phyloP scores from a whole-genome alignment of 1,140 invertebrate species.

The Drosophila auraria region DNA sequence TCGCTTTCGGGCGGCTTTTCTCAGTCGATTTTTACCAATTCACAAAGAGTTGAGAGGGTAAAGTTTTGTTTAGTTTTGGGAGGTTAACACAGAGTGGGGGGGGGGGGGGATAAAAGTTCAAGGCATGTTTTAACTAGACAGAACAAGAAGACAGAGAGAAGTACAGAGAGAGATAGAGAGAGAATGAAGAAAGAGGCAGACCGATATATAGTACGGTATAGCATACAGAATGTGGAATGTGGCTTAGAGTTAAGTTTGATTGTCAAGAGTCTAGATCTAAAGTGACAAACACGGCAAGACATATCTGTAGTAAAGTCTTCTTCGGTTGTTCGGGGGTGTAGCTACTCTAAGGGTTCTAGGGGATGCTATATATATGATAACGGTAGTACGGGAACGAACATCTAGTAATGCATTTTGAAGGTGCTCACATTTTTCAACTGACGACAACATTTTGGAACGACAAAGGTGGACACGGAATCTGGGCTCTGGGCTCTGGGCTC shows the following conservation, averaged over 20 bases:
- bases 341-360: slow-evolving; percentile 43
- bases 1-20: slow-evolving; percentile 19
- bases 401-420: slow-evolving; percentile 55
- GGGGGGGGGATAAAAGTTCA: slow-evolving; percentile 38
- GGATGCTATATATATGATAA: slow-evolving; percentile 48
- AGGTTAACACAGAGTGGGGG: slow-evolving; percentile 27
- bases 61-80: slow-evolving; percentile 45
- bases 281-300: slow-evolving; percentile 39
- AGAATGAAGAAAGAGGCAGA: slow-evolving; percentile 26
- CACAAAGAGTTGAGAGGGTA: slow-evolving; percentile 38
- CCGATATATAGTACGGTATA: slow-evolving; percentile 10
- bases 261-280: slow-evolving; percentile 44
- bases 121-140: slow-evolving; percentile 45
- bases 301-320: slow-evolving; percentile 5
- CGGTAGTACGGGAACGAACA: slow-evolving; percentile 36
- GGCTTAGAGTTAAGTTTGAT: slow-evolving; percentile 18
- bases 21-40: slow-evolving; percentile 47
- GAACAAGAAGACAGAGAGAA: slow-evolving; percentile 34
- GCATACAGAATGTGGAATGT: slow-evolving; percentile 12
- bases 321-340: neutral
- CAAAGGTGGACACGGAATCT: slow-evolving; percentile 47
- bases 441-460: slow-evolving; percentile 73
- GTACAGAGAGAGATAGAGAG: slow-evolving; percentile 9
- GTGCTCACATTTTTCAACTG: slow-evolving; percentile 69
- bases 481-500: slow-evolving; percentile 26